Conservation (phyloP, 1,140 invertebrate species). For the Steinernema khuongi region DNA sequence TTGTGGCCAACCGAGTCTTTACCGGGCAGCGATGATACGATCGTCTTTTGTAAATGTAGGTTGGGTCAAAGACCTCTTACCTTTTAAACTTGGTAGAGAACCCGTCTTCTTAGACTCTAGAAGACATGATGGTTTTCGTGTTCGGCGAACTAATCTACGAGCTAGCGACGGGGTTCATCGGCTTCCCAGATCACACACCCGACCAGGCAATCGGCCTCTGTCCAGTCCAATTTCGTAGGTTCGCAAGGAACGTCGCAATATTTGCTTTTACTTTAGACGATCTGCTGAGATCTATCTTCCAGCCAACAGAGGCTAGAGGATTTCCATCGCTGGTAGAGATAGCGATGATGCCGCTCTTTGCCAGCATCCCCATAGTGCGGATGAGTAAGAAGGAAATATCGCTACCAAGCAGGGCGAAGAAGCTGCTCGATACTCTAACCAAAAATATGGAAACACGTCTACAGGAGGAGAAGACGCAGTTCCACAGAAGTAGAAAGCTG, state of each 20-base stretch:
- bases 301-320: neutral
- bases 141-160: constrained; percentile 11
- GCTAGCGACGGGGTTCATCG: neutral
- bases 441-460: neutral
- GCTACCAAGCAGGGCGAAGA: neutral
- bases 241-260: neutral
- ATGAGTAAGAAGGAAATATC: constrained; percentile 11
- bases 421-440: neutral
- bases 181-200: neutral
- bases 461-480: neutral
- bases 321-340: neutral
- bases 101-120: neutral
- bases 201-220: neutral
- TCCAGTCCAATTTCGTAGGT: neutral
- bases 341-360: neutral
- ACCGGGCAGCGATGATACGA: neutral
- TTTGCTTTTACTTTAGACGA: neutral
- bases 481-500: neutral
- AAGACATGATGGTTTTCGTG: neutral
- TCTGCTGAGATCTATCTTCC: neutral
- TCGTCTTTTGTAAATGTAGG: neutral
- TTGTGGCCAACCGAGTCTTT: neutral
- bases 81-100: no score
- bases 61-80: neutral
- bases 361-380: neutral